These are phyloP conservation scores for Pelmatolapia mariae DNA, from an alignment of 2,113 vertebrate genomes.

Conservation along the genomic window DNA sequence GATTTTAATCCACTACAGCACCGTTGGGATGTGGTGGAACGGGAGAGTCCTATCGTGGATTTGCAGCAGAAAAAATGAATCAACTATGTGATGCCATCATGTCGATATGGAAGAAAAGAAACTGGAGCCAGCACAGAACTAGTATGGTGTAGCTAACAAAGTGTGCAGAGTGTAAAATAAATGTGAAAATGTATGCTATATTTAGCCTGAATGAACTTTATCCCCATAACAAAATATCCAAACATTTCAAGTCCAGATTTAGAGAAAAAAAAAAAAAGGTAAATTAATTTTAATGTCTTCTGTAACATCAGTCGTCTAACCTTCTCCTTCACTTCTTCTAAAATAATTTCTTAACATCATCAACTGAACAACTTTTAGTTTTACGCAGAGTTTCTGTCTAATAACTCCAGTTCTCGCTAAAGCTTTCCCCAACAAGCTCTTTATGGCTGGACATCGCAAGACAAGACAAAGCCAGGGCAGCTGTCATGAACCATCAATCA, in stretches of 20 bases:
- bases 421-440: not conserved
- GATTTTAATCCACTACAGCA: not conserved
- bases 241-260: not conserved
- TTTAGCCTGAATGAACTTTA: not conserved
- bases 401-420: not conserved
- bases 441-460: not conserved
- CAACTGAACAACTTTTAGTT: not conserved
- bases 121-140: not conserved
- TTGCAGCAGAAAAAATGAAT: not conserved
- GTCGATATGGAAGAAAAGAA: not conserved
- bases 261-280: not conserved
- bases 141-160: not conserved
- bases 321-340: not conserved
- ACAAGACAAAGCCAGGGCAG: not conserved
- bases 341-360: not conserved
- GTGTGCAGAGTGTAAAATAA: not conserved
- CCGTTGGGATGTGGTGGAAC: not conserved
- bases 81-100: not conserved
- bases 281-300: not conserved
- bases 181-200: not conserved
- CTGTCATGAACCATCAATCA: constrained; percentile 6
- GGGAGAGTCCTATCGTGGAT: not conserved
- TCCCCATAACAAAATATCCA: not conserved
- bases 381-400: not conserved
- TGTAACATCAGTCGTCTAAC: not conserved